These are phyloP conservation scores for Dendronephthya gigantea DNA, from an alignment of 64 coral and sea anemone genomes.

Conservation along the genomic window DNA sequence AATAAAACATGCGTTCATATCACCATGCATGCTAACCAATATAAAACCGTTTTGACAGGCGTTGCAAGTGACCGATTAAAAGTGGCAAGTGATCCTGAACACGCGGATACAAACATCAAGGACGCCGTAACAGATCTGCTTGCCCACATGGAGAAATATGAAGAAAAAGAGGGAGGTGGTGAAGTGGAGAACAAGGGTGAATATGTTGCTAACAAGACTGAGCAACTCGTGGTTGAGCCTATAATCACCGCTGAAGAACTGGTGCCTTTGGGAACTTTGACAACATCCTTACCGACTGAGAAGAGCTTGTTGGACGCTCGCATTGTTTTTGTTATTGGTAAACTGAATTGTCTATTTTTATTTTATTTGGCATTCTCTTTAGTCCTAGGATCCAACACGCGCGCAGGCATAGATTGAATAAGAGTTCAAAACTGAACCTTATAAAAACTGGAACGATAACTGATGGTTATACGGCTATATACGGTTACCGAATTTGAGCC, in stretches of 20 bases:
- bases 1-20: no score
- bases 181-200: neutral
- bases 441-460: no score
- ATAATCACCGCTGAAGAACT: constrained; percentile 62
- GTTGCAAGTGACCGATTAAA: no score
- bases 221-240: neutral
- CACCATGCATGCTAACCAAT: no score
- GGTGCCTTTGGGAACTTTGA: constrained; percentile 55
- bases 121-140: neutral
- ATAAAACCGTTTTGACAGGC: neutral
- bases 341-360: no score
- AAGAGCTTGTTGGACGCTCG: constrained; percentile 77
- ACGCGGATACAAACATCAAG: neutral
- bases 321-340: constrained; percentile 93
- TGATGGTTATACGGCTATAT: no score
- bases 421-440: no score
- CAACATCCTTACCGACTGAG: constrained; percentile 52
- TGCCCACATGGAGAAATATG: neutral
- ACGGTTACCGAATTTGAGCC: no score
- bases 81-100: neutral
- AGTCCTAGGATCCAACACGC: no score
- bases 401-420: no score
- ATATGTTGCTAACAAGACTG: neutral
- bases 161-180: neutral
- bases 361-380: neutral